Percentiles rank a stretch among this genome's conserved stretches.
Evolutionary conservation across 2,888 invertebrate species (phyloP).

Genomic region (Ptychoptera albimana): DNA sequence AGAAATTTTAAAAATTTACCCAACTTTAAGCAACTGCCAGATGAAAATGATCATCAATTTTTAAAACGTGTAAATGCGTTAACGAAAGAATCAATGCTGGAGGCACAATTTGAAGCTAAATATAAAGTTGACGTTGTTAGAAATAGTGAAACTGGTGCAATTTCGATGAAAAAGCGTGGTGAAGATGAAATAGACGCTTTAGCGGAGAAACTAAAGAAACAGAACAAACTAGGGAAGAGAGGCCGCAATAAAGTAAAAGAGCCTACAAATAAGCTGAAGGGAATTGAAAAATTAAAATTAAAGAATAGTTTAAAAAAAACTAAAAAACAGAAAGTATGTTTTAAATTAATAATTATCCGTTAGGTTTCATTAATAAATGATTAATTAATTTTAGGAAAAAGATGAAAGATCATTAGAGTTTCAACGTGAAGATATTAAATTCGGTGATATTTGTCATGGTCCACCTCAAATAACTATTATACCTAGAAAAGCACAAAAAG

Average conservation of each 20-base stretch:
- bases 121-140: conserved; percentile 40
- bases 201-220: conserved; percentile 27
- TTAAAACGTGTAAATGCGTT: conserved; percentile 47
- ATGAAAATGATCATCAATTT: conserved; percentile 47
- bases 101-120: conserved; percentile 43
- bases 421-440: conserved; percentile 46
- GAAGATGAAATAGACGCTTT: conserved; percentile 35
- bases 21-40: conserved; percentile 39
- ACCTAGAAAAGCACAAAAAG: conserved; percentile 34
- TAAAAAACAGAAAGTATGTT: conserved; percentile 16
- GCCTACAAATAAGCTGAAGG: conserved; percentile 27
- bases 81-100: conserved; percentile 41
- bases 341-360: no score
- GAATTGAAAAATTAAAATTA: conserved; percentile 22
- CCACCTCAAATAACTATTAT: conserved; percentile 45
- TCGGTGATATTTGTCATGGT: conserved; percentile 59
- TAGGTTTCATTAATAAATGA: no score
- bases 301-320: conserved; percentile 20
- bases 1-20: conserved; percentile 32
- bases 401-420: conserved; percentile 23
- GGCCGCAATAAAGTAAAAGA: conserved; percentile 25
- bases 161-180: conserved; percentile 30
- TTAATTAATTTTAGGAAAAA: conserved; percentile 1
- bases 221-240: conserved; percentile 17
- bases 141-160: conserved; percentile 34